Evolutionary conservation across 2,113 vertebrate genomes (phyloP), one percentile per base, ranked within the genome.

Genomic region (Eretmochelys imbricata): DNA sequence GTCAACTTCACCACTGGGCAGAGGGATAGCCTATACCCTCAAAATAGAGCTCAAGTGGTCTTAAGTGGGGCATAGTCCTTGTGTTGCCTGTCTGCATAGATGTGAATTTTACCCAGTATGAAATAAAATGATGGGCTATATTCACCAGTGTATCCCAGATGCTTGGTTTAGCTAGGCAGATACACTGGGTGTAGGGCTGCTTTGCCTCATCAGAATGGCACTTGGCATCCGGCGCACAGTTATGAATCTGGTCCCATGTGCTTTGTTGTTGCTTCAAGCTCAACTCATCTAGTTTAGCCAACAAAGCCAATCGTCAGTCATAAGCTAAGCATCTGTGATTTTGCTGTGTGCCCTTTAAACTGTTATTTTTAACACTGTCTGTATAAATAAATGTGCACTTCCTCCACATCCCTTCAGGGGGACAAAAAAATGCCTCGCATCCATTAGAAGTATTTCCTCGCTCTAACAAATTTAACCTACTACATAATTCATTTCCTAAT

Each of bases 61-160:
- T 46, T 38, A 38, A 12, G 11, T 35, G 38, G 31, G 53, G 80
- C 51, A 87, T 5, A 46, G 12, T 0, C 0, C 29, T 48, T 80
- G 19, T 24, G 38, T 22, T 2, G 0, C 0, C 0, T 35, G 29
- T 2, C 38, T 2, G 0, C 76, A 46, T 13, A 0, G 0, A 12
- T 8, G 27, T 54, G 54, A 89, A 80, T 57, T 46, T 42, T 3
- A 24, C 35, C 13, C 4, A 1, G 8, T 0, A 0, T 0, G 0
- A 0, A 0, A 80, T 8, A 0, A 0, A 29, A 78, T 14, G 20
- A 48, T 78, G 20, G 22, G 7, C 0, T 0, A 4, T 0, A 2
- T 3, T 35, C 29, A 0, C 0, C 6, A 49, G 62, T 9, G 24
- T 13, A 38, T 4, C 31, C 31, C 0, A 0, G 84, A 46, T 0